A percentile compares a stretch with the other conserved stretches of the same genome.
phyloP scores from a whole-genome alignment of 2,797 vertebrate genomes.

The Rousettus madagascariensis region DNA sequence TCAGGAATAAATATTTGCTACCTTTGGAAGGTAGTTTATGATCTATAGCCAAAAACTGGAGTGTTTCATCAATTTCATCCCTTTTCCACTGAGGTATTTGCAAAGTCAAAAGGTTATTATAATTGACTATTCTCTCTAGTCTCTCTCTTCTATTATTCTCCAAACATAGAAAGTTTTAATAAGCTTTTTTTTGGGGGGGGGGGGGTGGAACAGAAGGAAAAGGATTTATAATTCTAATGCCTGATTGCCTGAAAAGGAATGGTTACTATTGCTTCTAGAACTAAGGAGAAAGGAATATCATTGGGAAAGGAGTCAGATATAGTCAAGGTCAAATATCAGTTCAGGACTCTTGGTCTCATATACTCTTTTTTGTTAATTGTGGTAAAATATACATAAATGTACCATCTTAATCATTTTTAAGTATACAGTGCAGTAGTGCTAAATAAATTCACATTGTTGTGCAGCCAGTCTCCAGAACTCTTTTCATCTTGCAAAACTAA shows the following conservation, averaged over 20 bases:
- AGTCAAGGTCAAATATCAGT: not conserved
- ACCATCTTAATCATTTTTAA: not conserved
- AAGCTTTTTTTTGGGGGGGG: not conserved
- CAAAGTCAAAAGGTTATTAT: not conserved
- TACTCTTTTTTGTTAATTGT: not conserved
- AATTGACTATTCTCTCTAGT: not conserved
- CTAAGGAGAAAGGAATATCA: not conserved
- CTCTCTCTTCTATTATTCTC: not conserved
- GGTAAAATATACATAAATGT: not conserved
- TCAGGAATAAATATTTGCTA: not conserved
- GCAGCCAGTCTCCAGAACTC: not conserved
- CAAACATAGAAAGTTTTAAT: not conserved
- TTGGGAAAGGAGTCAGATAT: not conserved
- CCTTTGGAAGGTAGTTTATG: not conserved
- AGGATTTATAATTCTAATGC: not conserved
- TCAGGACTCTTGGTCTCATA: not conserved
- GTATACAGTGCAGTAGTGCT: too few species aligned
- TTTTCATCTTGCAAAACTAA: not conserved
- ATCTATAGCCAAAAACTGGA: not conserved
- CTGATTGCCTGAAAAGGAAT: not conserved
- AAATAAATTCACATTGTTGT: not conserved
- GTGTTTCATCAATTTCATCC: not conserved
- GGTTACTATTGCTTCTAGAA: not conserved
- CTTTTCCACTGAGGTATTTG: not conserved
- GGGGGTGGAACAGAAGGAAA: not conserved